Evolutionary conservation across 2,888 invertebrate species (phyloP), one percentile per base, ranked within the genome.

Genomic region (Acrocyrtus sp.): DNA sequence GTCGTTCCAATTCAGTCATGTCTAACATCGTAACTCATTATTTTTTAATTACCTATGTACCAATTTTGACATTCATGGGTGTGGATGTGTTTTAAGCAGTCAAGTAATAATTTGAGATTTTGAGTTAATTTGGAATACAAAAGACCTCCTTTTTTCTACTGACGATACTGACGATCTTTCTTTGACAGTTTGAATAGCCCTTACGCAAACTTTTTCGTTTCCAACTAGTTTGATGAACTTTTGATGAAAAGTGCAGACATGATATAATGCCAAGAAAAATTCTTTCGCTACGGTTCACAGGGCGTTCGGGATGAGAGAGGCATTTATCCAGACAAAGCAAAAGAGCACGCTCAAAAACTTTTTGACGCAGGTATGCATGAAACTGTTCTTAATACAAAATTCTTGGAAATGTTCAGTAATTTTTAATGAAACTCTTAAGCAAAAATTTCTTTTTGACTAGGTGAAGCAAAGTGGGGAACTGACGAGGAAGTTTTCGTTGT

Each of bases 401-500:
- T 34, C 4, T 15, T 26, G 19, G 43, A 53, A 34, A 26, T 26
- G 24, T 51, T 51, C 6, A 19, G 19, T 21, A n/a, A n/a, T n/a
- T n/a, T n/a, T n/a, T n/a, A 4, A 51, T 15, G 39, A 34, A 39
- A 34, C 34, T 34, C 34, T 34, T 39, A 39, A n/a, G n/a, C n/a
- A n/a, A 34, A 34, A 8, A 34, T 34, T 34, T 34, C 17, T 19
- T 19, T 6, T 21, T 19, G n/a, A 72, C 17, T 65, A 82, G 84
- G 91, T 0, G 91, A 91, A 83, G 89, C 87, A 56, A 89, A 89
- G 84, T 86, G 90, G 83, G 91, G 92, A 34, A 92, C 92, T 0
- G 90, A 91, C 74, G 91, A 91, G 83, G 90, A 90, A 81, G 87
- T 89, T 2, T 91, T 92, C 82, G 90, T 90, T 79, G 87, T 88